phyloP scores from a whole-genome alignment of 2,113 vertebrate species.

The Arenaria interpres region DNA sequence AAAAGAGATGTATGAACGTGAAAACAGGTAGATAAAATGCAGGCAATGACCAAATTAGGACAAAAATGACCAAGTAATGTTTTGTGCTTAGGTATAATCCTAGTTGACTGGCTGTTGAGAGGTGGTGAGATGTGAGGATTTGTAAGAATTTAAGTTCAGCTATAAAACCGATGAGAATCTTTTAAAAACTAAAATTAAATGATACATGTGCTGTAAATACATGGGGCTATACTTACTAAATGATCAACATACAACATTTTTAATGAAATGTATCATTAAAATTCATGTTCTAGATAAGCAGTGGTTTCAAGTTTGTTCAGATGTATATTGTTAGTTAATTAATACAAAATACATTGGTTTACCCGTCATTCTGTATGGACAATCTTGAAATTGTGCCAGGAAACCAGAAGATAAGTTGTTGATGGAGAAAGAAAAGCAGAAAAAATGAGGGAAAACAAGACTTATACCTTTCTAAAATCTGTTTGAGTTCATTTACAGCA shows the following conservation, averaged over 20 bases:
- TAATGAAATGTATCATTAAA: neutral
- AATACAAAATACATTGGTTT: neutral
- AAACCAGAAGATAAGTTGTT: neutral
- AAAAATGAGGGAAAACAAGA: neutral
- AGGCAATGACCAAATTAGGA: neutral
- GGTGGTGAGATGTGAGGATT: neutral
- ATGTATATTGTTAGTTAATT: neutral
- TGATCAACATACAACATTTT: neutral
- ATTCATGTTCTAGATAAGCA: neutral
- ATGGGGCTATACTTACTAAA: neutral
- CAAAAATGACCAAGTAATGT: neutral
- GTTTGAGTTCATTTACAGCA: neutral
- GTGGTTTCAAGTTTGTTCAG: neutral
- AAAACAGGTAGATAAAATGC: slow-evolving; percentile 89
- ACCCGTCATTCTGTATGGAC: neutral
- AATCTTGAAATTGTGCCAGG: neutral
- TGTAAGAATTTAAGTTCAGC: neutral
- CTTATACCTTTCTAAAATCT: neutral
- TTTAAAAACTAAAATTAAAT: neutral
- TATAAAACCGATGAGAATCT: neutral
- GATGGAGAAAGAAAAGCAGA: neutral
- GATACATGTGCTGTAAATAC: neutral
- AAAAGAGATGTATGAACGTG: slow-evolving; percentile 96
- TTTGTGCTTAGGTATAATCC: neutral
- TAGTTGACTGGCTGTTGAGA: neutral